Base-by-base conservation (phyloP, 2,113 vertebrate species). In the Tragulus kanchil region DNA sequence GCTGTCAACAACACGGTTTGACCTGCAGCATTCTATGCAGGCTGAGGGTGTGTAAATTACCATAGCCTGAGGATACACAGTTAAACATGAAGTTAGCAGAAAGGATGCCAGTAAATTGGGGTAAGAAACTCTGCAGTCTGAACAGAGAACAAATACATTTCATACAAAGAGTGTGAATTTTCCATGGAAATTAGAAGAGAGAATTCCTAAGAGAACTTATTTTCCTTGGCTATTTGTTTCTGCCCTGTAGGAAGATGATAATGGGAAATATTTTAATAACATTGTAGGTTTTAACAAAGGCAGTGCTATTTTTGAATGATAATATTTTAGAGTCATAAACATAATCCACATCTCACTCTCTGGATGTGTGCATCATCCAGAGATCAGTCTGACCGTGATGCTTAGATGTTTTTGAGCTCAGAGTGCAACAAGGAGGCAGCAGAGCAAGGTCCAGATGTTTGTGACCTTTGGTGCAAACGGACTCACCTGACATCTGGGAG, bases 141-240 rank as follows among this genome's bases (percentile, higher is more conserved):
- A 94, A 92, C 2, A 28, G 89, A 88, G 96, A 97, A 69, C 79
- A 92, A 97, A 95, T 89, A 64, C 52, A 93, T 95, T 96, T 97
- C 93, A 87, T 85, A 85, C n/a, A 5, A 95, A 75, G 52, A 95
- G 59, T 95, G 36, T 92, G 83, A 88, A 83, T 95, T 94, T 97
- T 97, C 97, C 93, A 96, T 85, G 85, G 16, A 97, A 97, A 96
- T 94, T 65, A 92, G 89, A 84, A 95, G 96, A 93, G 59, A 91
- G 23, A 97, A 94, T 85, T 96, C 95, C 84, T 94, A 96, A 95
- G 96, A 96, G 90, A 98, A 83, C 50, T 25, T 85, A 92, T 94
- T 93, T 88, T 94, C 83, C 94, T 97, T 90, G 85, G 67, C 92
- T 97, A 88, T 95, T 85, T 98, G 92, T 98, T 98, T 97, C 58